phyloP scores from a whole-genome alignment of 2,113 vertebrate genomes.

The Hemichromis elongatus region DNA sequence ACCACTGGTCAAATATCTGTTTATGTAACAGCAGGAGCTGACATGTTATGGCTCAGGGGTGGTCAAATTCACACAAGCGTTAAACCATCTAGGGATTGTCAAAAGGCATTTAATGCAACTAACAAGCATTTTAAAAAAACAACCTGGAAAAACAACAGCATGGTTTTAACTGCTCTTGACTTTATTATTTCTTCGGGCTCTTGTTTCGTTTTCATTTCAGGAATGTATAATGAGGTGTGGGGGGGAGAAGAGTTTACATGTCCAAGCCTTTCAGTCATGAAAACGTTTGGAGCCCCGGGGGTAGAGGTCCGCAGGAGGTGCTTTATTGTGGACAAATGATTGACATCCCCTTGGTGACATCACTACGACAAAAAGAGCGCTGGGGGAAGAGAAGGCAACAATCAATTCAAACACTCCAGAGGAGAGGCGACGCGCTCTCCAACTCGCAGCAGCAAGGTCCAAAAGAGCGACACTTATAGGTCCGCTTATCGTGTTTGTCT shows the following conservation, averaged over 20 bases:
- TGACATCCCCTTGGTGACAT: conserved; percentile 77
- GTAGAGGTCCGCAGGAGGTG: conserved; percentile 46
- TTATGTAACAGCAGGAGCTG: background rate
- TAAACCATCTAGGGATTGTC: background rate
- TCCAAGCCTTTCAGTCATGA: background rate
- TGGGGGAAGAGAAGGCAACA: conserved; percentile 59
- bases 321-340: conserved; percentile 48
- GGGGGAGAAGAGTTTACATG: background rate
- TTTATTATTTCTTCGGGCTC: background rate
- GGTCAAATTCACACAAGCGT: background rate
- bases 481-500: conserved; percentile 4
- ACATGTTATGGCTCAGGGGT: background rate
- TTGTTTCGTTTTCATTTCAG: background rate
- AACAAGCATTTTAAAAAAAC: conserved; percentile 6
- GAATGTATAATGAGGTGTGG: background rate
- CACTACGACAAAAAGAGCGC: conserved; percentile 73
- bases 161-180: conserved; percentile 25
- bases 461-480: conserved; percentile 40
- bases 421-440: conserved; percentile 51
- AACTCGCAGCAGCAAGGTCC: conserved; percentile 22
- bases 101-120: background rate
- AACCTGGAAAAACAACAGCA: conserved; percentile 7
- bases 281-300: background rate
- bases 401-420: conserved; percentile 61
- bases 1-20: conserved; percentile 29